A percentile compares a stretch with the other conserved stretches of the same genome.
Conservation (phyloP, 2,888 invertebrate species). For the Salticus scenicus region DNA sequence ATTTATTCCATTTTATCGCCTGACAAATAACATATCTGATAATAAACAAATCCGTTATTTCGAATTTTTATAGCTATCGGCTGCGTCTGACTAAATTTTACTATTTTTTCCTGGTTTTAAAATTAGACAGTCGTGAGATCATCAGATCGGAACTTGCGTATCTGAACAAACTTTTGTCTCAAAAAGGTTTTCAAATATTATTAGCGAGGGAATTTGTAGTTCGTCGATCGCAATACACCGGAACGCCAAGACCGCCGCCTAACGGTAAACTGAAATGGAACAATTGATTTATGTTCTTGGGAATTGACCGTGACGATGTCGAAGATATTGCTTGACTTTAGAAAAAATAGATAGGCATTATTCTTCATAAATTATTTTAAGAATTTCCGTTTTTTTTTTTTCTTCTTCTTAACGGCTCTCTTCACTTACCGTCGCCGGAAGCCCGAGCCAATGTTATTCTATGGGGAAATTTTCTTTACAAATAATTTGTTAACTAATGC, state of each 20-base stretch:
- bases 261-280: neutral
- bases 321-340: neutral
- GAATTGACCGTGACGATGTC: constrained; percentile 19
- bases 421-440: no score
- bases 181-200: neutral
- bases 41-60: constrained; percentile 2
- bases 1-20: no score
- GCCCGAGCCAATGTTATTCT: no score
- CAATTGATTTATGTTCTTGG: constrained; percentile 12
- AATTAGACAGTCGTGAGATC: constrained; percentile 25
- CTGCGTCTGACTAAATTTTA: constrained; percentile 5
- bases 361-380: neutral
- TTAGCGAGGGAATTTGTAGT: neutral
- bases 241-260: neutral
- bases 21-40: no score
- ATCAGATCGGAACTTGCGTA: constrained; percentile 22
- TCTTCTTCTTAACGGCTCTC: no score
- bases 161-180: neutral
- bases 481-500: no score
- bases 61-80: constrained; percentile 20
- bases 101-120: constrained; percentile 45
- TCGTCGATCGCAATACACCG: neutral
- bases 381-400: neutral
- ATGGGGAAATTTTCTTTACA: no score
- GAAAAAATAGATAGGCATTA: neutral